These are phyloP conservation scores for Villa cingulata DNA, from an alignment of 2,888 invertebrate species.

Conservation along the genomic window DNA sequence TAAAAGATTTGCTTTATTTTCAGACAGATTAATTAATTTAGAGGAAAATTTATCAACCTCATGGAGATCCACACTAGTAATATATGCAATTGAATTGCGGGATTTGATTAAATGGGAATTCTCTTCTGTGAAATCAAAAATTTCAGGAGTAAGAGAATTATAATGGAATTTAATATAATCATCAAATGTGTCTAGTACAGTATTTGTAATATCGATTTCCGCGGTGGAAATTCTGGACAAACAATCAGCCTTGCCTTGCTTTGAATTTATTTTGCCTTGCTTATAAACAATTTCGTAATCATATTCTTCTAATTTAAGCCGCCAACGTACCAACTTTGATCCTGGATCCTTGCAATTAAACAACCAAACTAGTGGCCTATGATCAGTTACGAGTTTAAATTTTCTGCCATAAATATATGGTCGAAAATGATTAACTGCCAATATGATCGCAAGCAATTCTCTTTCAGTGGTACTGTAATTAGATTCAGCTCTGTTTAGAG, in stretches of 20 bases:
- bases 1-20: too few relatives aligned
- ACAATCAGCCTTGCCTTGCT: constrained; percentile 23
- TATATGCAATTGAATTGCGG: too few relatives aligned
- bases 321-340: constrained; percentile 18
- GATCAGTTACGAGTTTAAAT: constrained; percentile 21
- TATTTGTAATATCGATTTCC: neutral
- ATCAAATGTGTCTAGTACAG: too few relatives aligned
- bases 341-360: constrained; percentile 16
- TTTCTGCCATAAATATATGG: constrained; percentile 21
- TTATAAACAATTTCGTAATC: constrained; percentile 19
- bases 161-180: too few relatives aligned
- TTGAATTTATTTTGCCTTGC: constrained; percentile 17
- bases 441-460: constrained; percentile 18
- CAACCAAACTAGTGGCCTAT: constrained; percentile 18
- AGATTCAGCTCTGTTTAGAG: constrained; percentile 15
- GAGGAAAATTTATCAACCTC: too few relatives aligned
- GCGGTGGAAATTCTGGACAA: constrained; percentile 12
- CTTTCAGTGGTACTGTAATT: constrained; percentile 16
- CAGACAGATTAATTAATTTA: too few relatives aligned
- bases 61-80: too few relatives aligned
- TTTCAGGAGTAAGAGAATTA: too few relatives aligned
- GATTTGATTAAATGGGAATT: too few relatives aligned
- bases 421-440: constrained; percentile 17
- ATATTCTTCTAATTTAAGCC: constrained; percentile 19
- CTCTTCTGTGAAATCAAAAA: too few relatives aligned